Evolutionary conservation across 2,888 invertebrate species (phyloP).

Genomic region (Drosophila paucipuncta): DNA sequence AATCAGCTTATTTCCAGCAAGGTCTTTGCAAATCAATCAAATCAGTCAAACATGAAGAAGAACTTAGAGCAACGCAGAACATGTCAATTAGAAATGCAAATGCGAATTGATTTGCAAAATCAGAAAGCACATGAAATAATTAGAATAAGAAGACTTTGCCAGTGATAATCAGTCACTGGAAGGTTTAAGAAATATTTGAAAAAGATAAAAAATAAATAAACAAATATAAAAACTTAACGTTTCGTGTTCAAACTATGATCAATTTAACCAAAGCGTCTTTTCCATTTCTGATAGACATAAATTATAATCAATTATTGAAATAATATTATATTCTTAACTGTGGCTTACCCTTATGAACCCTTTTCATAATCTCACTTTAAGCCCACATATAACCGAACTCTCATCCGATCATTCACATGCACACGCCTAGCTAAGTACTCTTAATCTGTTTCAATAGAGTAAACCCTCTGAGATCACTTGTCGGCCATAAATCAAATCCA

Average conservation of each 20-base stretch:
- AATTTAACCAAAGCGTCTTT: neutral
- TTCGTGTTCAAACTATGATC: no score
- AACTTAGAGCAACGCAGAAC: conserved; percentile 10
- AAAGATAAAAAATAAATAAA: neutral
- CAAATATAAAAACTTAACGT: neutral
- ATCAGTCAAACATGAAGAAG: neutral
- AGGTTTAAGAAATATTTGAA: neutral
- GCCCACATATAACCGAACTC: conserved; percentile 33
- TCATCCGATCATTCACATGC: conserved; percentile 16
- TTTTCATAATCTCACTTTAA: conserved; percentile 17
- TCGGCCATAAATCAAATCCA: conserved; percentile 66
- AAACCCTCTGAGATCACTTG: conserved; percentile 57
- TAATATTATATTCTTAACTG: neutral
- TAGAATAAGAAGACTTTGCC: neutral
- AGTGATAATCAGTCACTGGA: neutral
- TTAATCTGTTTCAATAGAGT: conserved; percentile 37
- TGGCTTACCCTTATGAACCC: conserved; percentile 15
- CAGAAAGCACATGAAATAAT: conserved; percentile 7
- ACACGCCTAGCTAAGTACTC: conserved; percentile 32
- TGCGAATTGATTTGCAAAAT: conserved; percentile 4
- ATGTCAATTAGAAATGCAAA: conserved; percentile 59
- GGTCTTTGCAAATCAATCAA: conserved; percentile 55
- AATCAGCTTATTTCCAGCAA: conserved; percentile 61
- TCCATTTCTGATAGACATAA: conserved; percentile 5
- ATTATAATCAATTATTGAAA: conserved; percentile 21